Base-by-base conservation (phyloP, 2,113 vertebrate species). In the Dromaius novaehollandiae region DNA sequence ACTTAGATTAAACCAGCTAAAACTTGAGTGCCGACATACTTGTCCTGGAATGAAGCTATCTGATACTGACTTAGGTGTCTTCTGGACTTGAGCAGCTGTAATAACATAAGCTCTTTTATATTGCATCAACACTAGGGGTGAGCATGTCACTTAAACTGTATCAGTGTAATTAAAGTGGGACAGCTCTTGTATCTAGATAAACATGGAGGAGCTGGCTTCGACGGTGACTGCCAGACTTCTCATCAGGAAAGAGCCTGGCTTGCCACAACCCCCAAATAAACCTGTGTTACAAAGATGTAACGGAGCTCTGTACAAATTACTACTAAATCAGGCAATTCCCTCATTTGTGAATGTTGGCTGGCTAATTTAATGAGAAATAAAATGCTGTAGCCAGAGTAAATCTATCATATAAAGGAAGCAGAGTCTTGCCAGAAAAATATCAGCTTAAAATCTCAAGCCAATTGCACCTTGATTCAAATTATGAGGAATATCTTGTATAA, bases 321-420 rank as follows among this genome's bases (percentile, higher is more conserved):
- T 86, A 64, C 40, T 76, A 71, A 93, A 94, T 22, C 44, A 90
- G 25, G 15, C 68, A 38, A 51, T 93, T 89, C 38, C 63, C 69
- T 95, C 58, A 80, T 75, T 82, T 89, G 18, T 56, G 65, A 74
- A 71, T 36, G 21, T 25, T 82, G 46, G 9, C 63, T 93, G 80
- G 75, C n/a, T 82, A 89, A 86, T 89, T 81, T 92, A 83, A 75
- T 64, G 74, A 40, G 50, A 90, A 92, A 89, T 66, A 81, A 88
- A 88, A 85, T 69, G 56, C 64, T 83, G 40, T 63, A 92, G 44
- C 46, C 70, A 64, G 53, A 64, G 50, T 26, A 94, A 85, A 93
- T 89, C 50, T 75, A 89, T 84, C 66, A 77, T 15, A 21, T 44
- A 85, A 80, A 84, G 69, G n/a, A 93, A 94, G 88, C 46, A 88